Percentiles rank a stretch among this genome's conserved stretches.
phyloP scores from a whole-genome alignment of 2,888 invertebrate genomes.

The Crocallis elinguaria region DNA sequence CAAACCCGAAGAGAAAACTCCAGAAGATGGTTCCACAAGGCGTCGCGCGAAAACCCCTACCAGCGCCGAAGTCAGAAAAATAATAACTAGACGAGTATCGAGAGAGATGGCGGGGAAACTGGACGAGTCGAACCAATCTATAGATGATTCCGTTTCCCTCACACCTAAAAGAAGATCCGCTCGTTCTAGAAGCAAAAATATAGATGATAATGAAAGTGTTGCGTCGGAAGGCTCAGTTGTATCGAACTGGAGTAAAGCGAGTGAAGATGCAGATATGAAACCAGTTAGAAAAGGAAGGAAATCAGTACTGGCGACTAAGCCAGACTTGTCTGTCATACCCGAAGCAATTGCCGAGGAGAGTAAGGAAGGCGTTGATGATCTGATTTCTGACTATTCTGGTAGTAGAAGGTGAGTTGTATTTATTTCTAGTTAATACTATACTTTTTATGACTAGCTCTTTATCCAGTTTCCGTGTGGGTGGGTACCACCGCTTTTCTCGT shows the following conservation, averaged over 20 bases:
- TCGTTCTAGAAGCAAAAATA: slow-evolving; percentile 47
- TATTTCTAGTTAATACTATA: not conserved
- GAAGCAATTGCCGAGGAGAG: slow-evolving; percentile 65
- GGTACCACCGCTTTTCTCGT: too few species aligned
- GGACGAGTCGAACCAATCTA: slow-evolving; percentile 52
- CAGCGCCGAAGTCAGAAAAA: slow-evolving; percentile 63
- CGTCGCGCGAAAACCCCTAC: slow-evolving; percentile 62
- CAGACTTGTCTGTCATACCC: slow-evolving; percentile 76
- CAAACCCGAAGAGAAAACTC: slow-evolving; percentile 52
- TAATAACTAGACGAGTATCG: slow-evolving; percentile 71
- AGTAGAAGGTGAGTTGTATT: slow-evolving; percentile 60
- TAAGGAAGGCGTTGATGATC: slow-evolving; percentile 40
- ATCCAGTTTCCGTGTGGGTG: too few species aligned
- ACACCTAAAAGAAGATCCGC: slow-evolving; percentile 60
- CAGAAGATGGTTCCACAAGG: slow-evolving; percentile 53
- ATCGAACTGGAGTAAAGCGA: slow-evolving; percentile 56
- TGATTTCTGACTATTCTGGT: slow-evolving; percentile 59
- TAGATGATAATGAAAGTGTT: slow-evolving; percentile 69
- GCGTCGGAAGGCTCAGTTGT: slow-evolving; percentile 63
- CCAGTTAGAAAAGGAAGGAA: slow-evolving; percentile 61
- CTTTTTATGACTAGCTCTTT: too few species aligned
- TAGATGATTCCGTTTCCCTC: slow-evolving; percentile 51
- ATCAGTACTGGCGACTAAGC: slow-evolving; percentile 59
- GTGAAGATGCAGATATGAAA: slow-evolving; percentile 45
- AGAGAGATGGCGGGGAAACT: slow-evolving; percentile 62